Conservation (phyloP, 1,140 invertebrate species). For the Ostrea edulis region DNA sequence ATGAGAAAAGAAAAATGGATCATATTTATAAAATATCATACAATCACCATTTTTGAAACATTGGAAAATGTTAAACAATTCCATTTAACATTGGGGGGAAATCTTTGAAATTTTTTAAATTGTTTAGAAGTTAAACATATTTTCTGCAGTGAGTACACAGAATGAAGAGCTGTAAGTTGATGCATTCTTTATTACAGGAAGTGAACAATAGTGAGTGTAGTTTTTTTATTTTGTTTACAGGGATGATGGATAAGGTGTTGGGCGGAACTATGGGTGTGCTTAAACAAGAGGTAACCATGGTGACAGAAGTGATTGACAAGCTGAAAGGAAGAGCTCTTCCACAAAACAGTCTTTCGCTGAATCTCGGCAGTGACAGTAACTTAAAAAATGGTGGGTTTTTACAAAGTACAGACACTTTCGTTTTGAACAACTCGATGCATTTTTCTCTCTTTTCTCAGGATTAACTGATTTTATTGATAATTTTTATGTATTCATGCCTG, state of each 20-base stretch:
- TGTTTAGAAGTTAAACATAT: too few relatives aligned
- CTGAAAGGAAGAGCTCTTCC: slow-evolving; percentile 6
- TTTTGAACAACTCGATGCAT: too few relatives aligned
- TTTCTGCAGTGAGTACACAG: too few relatives aligned
- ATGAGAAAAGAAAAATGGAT: too few relatives aligned
- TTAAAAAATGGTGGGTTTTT: slow-evolving; percentile 15
- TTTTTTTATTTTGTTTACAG: neutral
- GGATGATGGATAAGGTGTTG: slow-evolving; percentile 27
- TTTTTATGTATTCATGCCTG: too few relatives aligned
- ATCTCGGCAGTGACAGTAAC: neutral
- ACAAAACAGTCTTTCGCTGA: neutral
- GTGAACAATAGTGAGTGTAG: neutral
- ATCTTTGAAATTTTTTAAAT: too few relatives aligned
- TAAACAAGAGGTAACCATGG: neutral
- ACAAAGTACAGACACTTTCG: neutral
- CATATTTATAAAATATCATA: too few relatives aligned
- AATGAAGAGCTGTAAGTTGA: neutral
- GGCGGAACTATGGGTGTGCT: slow-evolving; percentile 22
- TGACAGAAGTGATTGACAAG: slow-evolving; percentile 17
- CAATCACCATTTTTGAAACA: too few relatives aligned
- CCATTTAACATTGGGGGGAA: too few relatives aligned
- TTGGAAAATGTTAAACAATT: too few relatives aligned
- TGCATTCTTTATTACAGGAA: neutral
- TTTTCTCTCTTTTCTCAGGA: too few relatives aligned
- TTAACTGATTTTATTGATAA: too few relatives aligned